Evolutionary conservation across 2,113 vertebrate species (phyloP), one percentile per base, ranked within the genome.

Genomic region (Cacatua alba): DNA sequence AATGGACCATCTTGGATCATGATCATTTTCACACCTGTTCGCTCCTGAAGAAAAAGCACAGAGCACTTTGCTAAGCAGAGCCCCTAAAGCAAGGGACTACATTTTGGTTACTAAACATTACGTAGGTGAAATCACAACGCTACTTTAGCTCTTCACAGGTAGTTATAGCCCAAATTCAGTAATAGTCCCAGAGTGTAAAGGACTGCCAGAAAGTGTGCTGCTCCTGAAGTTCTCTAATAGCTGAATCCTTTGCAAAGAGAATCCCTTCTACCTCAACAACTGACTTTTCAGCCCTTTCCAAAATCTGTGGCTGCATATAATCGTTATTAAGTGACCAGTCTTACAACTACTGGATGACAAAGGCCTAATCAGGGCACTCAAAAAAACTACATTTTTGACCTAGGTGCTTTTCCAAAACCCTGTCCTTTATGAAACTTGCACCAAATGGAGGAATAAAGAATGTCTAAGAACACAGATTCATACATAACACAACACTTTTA

Each of bases 1-100:
- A 99, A 97, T 0, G 99, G 99, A 88, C 99, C 99, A 9, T 99
- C 99, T 97, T 99, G 99, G 97, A 99, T 99, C 99, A 99, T 99
- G 59, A 99, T 99, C 99, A 99, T 99, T 97, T 99, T 99, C 97
- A 99, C 99, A 68, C 99, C 99, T 17, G 99, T 99, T 97, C 99
- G 98, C 97, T 99, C 99, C 99, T 99, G 98, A 72, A 82, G 89
- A 90, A 57, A 90, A 96, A 96, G 88, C 91, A 97, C 59, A 94
- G 51, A 92, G 70, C 79, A 77, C 48, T 94, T 95, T 71, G 90
- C 92, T 97, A 87, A 96, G 86, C 53, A 94, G 9, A 69, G 77
- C 24, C 49, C 80, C 94, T 64, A 65, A 8, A 33, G 15, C 35
- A 35, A 88, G 79, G 69, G 88, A 39, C 76, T 49, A 52, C 4